A percentile compares a stretch with the other conserved stretches of the same genome.
phyloP scores from a whole-genome alignment of 2,113 vertebrate species.

The Nycticorax nycticorax region DNA sequence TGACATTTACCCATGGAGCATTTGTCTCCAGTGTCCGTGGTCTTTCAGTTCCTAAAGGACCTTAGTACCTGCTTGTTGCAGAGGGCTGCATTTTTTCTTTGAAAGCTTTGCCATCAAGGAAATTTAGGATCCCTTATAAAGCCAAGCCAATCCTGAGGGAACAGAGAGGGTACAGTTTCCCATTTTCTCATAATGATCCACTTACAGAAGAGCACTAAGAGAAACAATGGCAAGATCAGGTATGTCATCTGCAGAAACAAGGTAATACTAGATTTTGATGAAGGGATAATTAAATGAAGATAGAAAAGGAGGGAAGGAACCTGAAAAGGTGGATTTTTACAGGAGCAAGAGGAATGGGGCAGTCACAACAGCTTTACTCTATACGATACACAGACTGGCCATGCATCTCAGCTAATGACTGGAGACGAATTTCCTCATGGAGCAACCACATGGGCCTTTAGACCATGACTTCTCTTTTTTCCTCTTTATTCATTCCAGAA shows the following conservation, averaged over 20 bases:
- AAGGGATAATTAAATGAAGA: neutral
- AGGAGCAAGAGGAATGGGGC: neutral
- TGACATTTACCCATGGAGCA: neutral
- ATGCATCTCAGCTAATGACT: neutral
- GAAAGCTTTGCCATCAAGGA: neutral
- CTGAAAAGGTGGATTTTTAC: neutral
- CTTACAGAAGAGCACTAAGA: neutral
- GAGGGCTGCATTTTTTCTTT: neutral
- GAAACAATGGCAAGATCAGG: neutral
- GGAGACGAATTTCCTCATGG: neutral
- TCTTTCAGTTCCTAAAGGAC: neutral
- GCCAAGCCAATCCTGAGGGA: neutral
- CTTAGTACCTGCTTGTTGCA: neutral
- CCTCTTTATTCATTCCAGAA: neutral
- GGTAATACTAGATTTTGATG: neutral
- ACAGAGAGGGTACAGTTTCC: neutral
- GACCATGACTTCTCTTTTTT: neutral
- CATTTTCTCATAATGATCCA: neutral
- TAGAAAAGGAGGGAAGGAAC: neutral
- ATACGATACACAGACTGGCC: neutral
- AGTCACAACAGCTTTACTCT: neutral
- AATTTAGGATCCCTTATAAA: neutral
- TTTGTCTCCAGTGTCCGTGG: neutral
- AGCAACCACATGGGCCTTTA: neutral
- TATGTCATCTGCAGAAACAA: neutral